Evolutionary conservation across 2,113 vertebrate genomes (phyloP), one percentile per base, ranked within the genome.

Genomic region (Camarhynchus parvulus): DNA sequence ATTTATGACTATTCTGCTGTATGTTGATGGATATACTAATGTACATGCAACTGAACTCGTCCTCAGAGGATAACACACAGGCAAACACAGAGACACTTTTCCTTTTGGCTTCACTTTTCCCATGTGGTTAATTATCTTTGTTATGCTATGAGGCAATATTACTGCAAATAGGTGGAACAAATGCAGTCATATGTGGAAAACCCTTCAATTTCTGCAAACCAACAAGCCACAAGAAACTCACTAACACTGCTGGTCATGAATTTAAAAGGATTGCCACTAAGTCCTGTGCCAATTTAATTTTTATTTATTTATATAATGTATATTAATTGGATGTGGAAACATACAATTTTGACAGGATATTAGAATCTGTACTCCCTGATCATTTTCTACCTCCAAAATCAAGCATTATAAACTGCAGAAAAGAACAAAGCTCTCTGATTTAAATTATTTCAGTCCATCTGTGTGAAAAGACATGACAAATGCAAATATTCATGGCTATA

Each of bases 101-200:
- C 41, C 28, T 76, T 96, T 94, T 90, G 49, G 22, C 69, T 81
- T 94, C 83, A 63, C 70, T 94, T 68, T 87, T 92, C 78, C 53
- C 41, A 27, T 11, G 80, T 75, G 89, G 19, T 72, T 94, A 82
- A 91, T 96, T 90, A 83, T 81, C 53, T 90, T 87, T 35, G 6
- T 92, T 92, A 95, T 69, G 30, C 42, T 90, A 56, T 92, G 50
- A 95, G 67, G 67, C 78, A 87, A 83, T 87, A 88, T 90, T 72
- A 72, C 37, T 87, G 23, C 61, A 93, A 96, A 78, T 75, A 87
- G 49, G 55, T 52, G 83, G 73, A 96, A 89, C n/a, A 70, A 95
- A 96, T 92, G 61, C 31, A 62, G 77, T 87, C 35, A 68, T 83
- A 94, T 83, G 73, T 95, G 83, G 67, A 92, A 94, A 90, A 50